A percentile compares a stretch with the other conserved stretches of the same genome.
Evolutionary conservation across 1,140 invertebrate species (phyloP).

Genomic region (Camponotus vicinus): DNA sequence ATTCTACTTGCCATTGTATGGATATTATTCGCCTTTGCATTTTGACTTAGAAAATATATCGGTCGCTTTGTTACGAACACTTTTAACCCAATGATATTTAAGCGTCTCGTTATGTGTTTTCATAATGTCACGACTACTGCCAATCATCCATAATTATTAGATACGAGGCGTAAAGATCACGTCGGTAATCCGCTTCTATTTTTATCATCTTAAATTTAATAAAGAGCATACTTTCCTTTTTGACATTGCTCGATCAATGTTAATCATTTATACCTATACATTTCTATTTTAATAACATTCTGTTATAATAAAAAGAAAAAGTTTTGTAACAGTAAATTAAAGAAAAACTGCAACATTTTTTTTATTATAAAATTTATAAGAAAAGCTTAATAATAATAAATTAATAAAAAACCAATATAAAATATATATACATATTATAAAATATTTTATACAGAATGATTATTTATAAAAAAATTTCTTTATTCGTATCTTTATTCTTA

Average conservation of each 20-base stretch:
- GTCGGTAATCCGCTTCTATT: not conserved
- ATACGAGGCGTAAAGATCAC: slow-evolving; percentile 34
- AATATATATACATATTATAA: not conserved
- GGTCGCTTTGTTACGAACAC: slow-evolving; percentile 14
- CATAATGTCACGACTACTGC: slow-evolving; percentile 26
- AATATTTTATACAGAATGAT: not conserved
- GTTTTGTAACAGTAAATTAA: too few relatives aligned
- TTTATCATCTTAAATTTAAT: slow-evolving; percentile 6
- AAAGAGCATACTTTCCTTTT: not conserved
- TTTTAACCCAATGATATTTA: slow-evolving; percentile 67
- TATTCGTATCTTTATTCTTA: not conserved
- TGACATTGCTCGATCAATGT: not conserved
- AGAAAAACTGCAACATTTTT: too few relatives aligned
- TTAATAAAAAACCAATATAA: not conserved
- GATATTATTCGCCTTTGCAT: slow-evolving; percentile 14
- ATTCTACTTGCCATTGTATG: slow-evolving; percentile 23
- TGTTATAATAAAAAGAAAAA: too few relatives aligned
- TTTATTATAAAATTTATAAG: too few relatives aligned
- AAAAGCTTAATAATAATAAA: not conserved
- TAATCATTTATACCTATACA: not conserved
- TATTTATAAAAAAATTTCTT: too few relatives aligned
- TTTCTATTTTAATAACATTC: too few relatives aligned
- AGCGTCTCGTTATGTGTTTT: slow-evolving; percentile 47
- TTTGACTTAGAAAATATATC: slow-evolving; percentile 1
- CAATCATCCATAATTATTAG: slow-evolving; percentile 65